Evolutionary conservation across 2,888 invertebrate species (phyloP), one percentile per base, ranked within the genome.

Genomic region (Rhamnusium bicolor): DNA sequence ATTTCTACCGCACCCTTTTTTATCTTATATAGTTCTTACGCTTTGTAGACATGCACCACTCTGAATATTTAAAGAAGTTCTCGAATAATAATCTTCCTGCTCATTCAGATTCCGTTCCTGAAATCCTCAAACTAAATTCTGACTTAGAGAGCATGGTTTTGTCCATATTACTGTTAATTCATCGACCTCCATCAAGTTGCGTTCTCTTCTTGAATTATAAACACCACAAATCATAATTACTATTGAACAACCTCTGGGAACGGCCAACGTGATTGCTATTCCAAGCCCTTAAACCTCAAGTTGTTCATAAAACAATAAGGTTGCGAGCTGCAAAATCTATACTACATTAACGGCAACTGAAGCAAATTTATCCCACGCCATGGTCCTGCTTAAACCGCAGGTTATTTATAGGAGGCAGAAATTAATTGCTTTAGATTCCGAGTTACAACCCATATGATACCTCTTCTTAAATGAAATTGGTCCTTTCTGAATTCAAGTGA

Each of bases 131-230:
- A 27, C 27, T 16, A 24, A 16, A 27, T 56, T 56, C 54, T 12
- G 54, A 53, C 10, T 24, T 21, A 14, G 14, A 3, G 24, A 27
- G 54, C 24, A 14, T 27, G 54, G 53, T 72, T 74, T 60, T 73
- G 72, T 71, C 67, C 73, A 73, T 61, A 74, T 72, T 76, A 69
- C 65, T 69, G 72, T 74, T 77, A 73, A 77, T 74, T 74, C 71
- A 66, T 74, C 69, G 69, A 71, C 74, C 73, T 71, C 69, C 71
- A 67, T 71, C 75, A 71, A 54, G 51, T 21, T 24, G 53, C 53
- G 32, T 49, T 49, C 68, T 40, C 56, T 19, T 12, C 40, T 40
- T 58, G 60, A 75, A 73, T 75, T 73, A 71, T 73, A 70, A 72
- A 72, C 60, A 70, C 27, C 61, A 51, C 62, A 69, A 66, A 72